phyloP scores from a whole-genome alignment of 2,113 vertebrate genomes.

The Gorsachius goisagi region DNA sequence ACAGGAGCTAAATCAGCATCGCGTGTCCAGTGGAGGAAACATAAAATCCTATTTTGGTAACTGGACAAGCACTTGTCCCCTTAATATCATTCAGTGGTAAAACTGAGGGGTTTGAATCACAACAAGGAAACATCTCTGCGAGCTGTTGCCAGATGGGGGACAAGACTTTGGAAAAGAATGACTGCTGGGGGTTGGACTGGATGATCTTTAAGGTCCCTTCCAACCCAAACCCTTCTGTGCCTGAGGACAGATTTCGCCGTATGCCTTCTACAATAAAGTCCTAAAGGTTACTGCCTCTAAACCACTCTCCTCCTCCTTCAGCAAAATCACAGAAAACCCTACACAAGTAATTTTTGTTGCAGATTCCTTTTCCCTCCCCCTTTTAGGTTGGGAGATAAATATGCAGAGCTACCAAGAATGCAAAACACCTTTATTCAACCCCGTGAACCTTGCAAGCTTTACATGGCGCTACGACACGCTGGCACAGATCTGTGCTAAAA shows the following conservation, averaged over 20 bases:
- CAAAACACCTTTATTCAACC: not conserved
- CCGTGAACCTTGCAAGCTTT: not conserved
- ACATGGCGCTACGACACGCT: not conserved
- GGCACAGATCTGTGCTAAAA: not conserved
- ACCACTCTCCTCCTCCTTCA: not conserved
- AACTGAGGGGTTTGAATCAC: not conserved
- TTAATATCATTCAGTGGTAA: not conserved
- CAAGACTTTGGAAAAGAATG: not conserved
- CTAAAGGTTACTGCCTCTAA: not conserved
- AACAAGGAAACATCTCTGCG: not conserved
- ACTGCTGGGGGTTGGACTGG: rapidly evolving
- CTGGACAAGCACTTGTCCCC: not conserved
- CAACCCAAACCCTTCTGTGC: not conserved
- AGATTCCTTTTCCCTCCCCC: not conserved
- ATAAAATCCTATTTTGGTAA: not conserved
- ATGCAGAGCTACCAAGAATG: not conserved
- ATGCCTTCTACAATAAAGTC: not conserved
- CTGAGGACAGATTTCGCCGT: not conserved
- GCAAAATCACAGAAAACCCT: not conserved
- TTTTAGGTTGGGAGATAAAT: not conserved
- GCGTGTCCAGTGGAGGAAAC: rapidly evolving
- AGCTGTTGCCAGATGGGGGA: not conserved
- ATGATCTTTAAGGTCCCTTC: not conserved
- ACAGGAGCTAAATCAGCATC: not conserved
- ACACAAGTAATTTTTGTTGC: not conserved